phyloP scores from a whole-genome alignment of 1,140 invertebrate genomes.

The Eueides isabella region DNA sequence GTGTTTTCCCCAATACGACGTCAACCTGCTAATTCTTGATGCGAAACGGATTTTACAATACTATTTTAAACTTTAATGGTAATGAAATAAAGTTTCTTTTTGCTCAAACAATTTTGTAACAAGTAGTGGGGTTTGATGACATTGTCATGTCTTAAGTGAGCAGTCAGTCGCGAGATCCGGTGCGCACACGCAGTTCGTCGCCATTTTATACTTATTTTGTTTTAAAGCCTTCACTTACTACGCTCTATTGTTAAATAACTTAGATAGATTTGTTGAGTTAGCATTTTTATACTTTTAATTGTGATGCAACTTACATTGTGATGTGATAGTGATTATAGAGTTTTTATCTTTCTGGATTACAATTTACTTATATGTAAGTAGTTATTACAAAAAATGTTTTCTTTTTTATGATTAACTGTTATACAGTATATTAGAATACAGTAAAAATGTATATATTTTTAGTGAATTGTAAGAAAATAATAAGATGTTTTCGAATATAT shows the following conservation, averaged over 20 bases:
- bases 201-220: constrained; percentile 43
- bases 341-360: neutral
- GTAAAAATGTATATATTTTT: too few species aligned
- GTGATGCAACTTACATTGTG: neutral
- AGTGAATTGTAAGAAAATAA: too few species aligned
- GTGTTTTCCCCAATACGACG: constrained; percentile 61
- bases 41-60: constrained; percentile 22
- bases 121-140: constrained; percentile 58
- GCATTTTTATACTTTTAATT: neutral
- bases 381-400: neutral
- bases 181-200: constrained; percentile 48
- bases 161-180: constrained; percentile 62
- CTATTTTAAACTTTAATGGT: constrained; percentile 41
- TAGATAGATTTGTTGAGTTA: neutral
- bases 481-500: too few species aligned
- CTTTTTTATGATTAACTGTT: neutral
- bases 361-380: constrained; percentile 4
- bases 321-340: constrained; percentile 7
- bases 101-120: constrained; percentile 14
- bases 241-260: neutral
- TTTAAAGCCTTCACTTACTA: constrained; percentile 21
- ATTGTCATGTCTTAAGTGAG: constrained; percentile 52
- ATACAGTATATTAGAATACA: too few species aligned
- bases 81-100: constrained; percentile 42
- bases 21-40: constrained; percentile 55